A percentile compares a stretch with the other conserved stretches of the same genome.
These are phyloP conservation scores for Ferdinandea cuprea DNA, from an alignment of 2,888 invertebrate genomes.

Conservation along the genomic window DNA sequence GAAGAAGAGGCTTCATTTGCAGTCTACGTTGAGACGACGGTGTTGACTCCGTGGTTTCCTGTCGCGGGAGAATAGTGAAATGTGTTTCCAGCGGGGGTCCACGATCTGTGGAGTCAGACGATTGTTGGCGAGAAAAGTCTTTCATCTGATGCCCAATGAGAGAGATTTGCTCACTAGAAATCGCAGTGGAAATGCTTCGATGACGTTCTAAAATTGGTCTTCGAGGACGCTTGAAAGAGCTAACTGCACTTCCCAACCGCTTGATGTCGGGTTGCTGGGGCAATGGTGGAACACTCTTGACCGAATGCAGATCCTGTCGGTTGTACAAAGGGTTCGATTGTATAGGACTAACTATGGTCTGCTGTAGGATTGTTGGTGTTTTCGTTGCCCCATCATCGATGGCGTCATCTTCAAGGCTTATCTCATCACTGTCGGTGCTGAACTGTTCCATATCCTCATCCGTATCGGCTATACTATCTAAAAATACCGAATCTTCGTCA, in stretches of 20 bases:
- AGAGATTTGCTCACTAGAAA: slow-evolving; percentile 79
- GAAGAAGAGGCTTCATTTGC: slow-evolving; percentile 77
- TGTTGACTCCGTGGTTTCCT: slow-evolving; percentile 68
- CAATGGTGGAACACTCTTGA: slow-evolving; percentile 52
- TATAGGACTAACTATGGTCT: slow-evolving; percentile 58
- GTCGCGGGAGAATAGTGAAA: slow-evolving; percentile 77
- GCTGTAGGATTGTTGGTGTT: slow-evolving; percentile 52
- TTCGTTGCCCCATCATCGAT: slow-evolving; percentile 63
- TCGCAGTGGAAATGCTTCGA: slow-evolving; percentile 79
- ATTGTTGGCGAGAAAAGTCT: slow-evolving; percentile 77
- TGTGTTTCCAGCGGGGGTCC: slow-evolving; percentile 79
- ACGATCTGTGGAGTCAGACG: slow-evolving; percentile 70
- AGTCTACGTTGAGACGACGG: slow-evolving; percentile 78
- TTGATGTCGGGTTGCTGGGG: slow-evolving; percentile 40
- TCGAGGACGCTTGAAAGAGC: slow-evolving; percentile 76
- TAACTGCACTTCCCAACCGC: slow-evolving; percentile 45
- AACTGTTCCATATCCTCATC: slow-evolving; percentile 93
- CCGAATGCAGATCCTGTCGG: slow-evolving; percentile 56
- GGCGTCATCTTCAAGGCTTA: slow-evolving; percentile 76
- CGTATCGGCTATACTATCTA: slow-evolving; percentile 88
- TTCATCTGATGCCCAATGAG: slow-evolving; percentile 78
- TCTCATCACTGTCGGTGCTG: slow-evolving; percentile 91
- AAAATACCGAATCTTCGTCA: slow-evolving; percentile 93
- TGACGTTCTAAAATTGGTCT: slow-evolving; percentile 80
- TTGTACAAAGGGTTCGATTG: slow-evolving; percentile 51